Conservation (phyloP, 2,888 invertebrate genomes). For the Cylloceria caligata region DNA sequence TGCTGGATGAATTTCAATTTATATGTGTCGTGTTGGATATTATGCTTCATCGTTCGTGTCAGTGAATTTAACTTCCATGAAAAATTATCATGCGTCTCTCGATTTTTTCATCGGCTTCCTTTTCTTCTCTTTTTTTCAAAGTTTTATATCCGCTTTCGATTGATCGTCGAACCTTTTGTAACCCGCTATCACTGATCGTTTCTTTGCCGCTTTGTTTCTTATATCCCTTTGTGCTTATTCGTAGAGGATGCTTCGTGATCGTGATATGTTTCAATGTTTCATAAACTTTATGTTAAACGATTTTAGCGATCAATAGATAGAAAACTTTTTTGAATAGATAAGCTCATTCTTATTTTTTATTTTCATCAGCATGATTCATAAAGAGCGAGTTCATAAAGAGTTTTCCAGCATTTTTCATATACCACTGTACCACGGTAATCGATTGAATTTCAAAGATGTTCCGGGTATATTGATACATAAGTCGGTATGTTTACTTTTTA, state of each 20-base stretch:
- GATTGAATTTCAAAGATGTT: constrained; percentile 22
- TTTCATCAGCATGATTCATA: not conserved
- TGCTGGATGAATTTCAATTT: constrained; percentile 82
- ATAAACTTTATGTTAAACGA: not conserved
- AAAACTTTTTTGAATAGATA: too few species aligned
- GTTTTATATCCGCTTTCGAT: constrained; percentile 52
- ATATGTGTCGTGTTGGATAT: constrained; percentile 46
- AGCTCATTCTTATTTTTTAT: too few species aligned
- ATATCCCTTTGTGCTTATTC: constrained; percentile 24
- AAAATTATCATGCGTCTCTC: constrained; percentile 62
- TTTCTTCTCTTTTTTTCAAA: constrained; percentile 16
- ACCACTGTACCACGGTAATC: not conserved
- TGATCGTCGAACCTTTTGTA: constrained; percentile 49
- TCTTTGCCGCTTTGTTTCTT: constrained; percentile 33
- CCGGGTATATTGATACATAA: not conserved
- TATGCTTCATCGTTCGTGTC: constrained; percentile 37
- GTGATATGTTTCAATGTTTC: constrained; percentile 7
- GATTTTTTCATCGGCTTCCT: constrained; percentile 53
- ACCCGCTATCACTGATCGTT: constrained; percentile 38
- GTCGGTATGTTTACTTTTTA: constrained; percentile 6
- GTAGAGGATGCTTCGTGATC: constrained; percentile 18
- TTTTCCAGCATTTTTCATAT: not conserved
- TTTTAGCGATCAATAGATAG: too few species aligned
- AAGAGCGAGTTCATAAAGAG: not conserved
- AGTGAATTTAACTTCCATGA: constrained; percentile 47